Base-by-base conservation (phyloP, 1,140 invertebrate genomes). In the Arion vulgaris region DNA sequence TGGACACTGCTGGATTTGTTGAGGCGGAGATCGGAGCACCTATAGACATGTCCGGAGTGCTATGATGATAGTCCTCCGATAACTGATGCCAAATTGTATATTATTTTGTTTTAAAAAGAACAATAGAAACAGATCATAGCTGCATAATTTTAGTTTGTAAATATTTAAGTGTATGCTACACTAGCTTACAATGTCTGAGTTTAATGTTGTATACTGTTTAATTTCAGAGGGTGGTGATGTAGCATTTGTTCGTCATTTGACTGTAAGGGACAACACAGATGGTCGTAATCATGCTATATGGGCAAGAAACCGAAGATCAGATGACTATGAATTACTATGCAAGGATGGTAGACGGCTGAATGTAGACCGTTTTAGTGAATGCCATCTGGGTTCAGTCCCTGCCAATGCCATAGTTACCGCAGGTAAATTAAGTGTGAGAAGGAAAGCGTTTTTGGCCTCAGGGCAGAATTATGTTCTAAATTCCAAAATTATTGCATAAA, bases 251-350 rank as follows among this genome's bases (percentile, higher is more conserved):
- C 96, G 97, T 84, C 97, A 99, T 88, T 96, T 96, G 0, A 97
- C 97, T 0, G 96, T 98, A 0, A 94, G 95, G 36, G 97, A 98
- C 91, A 98, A 97, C 88, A 96, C 96, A 0, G 97, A 96, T 86
- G 97, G 97, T 0, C 95, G 97, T 83, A 95, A 97, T 53, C 94
- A 94, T 81, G 96, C 97, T 89, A 96, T 90, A 75, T 99, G 98
- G 98, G 96, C 98, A 0, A 93, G 98, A 32, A 98, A 98, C 89
- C 95, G 97, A 32, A 94, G 99, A 36, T 90, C 90, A 45, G 96
- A 97, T 87, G 98, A 99, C 90, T 98, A 97, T 91, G 96, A 99
- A 91, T 92, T 99, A 0, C 92, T 99, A 1, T 99, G 98, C 92
- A 95, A 97, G 7, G 97, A 98, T 93, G 98, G 97, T 1, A 94